Base-by-base conservation (phyloP, 1,140 invertebrate genomes). In the Drosophila bifasciata region DNA sequence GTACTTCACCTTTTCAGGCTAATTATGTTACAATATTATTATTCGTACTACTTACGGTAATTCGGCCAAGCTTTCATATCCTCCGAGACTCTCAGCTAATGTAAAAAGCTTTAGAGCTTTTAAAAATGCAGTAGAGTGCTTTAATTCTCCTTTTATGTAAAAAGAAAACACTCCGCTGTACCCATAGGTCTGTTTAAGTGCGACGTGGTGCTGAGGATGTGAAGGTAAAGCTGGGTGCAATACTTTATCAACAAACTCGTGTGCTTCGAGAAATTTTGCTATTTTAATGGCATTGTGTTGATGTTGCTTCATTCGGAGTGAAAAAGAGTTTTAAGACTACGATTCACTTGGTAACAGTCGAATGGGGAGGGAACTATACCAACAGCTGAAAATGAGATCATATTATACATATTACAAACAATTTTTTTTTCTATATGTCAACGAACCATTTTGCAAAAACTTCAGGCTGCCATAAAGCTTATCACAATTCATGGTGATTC, bases 361-460 rank as follows among this genome's bases (percentile, higher is more conserved):
- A 99, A 99, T 0, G 99, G 98, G 0, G 98, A 98, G 8, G 99
- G 98, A 3, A 99, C 95, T 49, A 97, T 94, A 44, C 98, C 98
- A 92, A 97, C 94, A 1, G 97, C 96, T 96, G 58, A 13, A 62
- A 49, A 43, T 3, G 55, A 19, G 16, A 8, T 40, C 2, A 15
- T 9, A 19, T 9, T 53, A 8, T 23, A 36, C 17, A 40, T 41
- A 9, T 13, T 25, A 13, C 7, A 32, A n/a, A 43, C 11, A 39
- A 40, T 45, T 16, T 25, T 2, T 43, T 4, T 40, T 7, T 91
- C 4, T 19, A 21, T 5, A 46, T 28, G 21, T 36, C 28, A 5
- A 45, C 25, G 92, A 93, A 98, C 97, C 94, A 91, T 99, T 98
- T 94, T 99, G 98, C 53, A 98, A 92, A 92, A 96, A 99, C 70